phyloP scores from a whole-genome alignment of 2,113 vertebrate species.

The Sciurus niger region DNA sequence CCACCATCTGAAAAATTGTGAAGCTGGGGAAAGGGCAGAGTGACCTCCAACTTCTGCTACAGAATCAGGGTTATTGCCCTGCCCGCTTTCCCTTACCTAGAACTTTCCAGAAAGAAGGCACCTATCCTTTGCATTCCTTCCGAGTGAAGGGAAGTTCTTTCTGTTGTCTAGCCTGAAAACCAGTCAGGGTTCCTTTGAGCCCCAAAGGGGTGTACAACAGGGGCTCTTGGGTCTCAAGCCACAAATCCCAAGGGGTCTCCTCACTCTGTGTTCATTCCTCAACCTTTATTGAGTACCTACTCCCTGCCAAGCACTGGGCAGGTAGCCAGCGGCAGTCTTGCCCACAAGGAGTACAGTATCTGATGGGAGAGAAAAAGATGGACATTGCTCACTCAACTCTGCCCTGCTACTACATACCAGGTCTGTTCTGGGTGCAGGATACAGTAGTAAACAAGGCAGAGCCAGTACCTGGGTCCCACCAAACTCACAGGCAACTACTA shows the following conservation, averaged over 20 bases:
- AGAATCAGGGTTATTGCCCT: neutral
- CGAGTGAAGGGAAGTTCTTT: slow-evolving; percentile 30
- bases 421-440: neutral
- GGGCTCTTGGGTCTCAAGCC: neutral
- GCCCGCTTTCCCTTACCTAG: neutral
- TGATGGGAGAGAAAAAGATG: neutral
- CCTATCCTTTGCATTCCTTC: neutral
- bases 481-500: neutral
- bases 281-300: neutral
- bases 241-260: neutral
- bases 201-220: neutral
- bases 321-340: neutral
- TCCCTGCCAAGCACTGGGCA: neutral
- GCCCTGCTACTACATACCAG: neutral
- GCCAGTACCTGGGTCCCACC: neutral
- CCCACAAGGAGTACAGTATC: neutral
- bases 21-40: slow-evolving; percentile 10
- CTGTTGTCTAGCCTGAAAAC: slow-evolving; percentile 38
- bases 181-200: neutral
- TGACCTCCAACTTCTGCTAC: slow-evolving; percentile 16
- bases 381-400: neutral
- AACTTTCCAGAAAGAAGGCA: slow-evolving; percentile 14
- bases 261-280: neutral
- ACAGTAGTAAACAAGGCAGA: neutral
- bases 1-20: neutral